Percentiles rank a stretch among this genome's conserved stretches.
phyloP scores from a whole-genome alignment of 2,888 invertebrate species.

The Troglohyphantes excavatus region DNA sequence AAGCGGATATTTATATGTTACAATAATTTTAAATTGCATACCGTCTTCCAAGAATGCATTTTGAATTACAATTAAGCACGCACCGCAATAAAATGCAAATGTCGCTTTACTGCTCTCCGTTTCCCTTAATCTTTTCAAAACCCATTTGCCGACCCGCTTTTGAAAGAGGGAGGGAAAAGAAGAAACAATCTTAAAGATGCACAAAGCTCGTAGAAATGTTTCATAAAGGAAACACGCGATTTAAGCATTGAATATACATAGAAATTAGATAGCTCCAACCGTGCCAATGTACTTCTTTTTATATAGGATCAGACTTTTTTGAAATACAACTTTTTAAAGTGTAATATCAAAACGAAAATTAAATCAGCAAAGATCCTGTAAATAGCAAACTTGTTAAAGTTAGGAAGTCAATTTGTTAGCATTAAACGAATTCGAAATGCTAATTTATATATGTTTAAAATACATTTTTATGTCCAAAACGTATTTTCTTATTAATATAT shows the following conservation, averaged over 20 bases:
- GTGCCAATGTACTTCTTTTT: too few relatives aligned
- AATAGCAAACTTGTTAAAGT: too few relatives aligned
- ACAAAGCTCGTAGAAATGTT: background rate
- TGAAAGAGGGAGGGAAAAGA: background rate
- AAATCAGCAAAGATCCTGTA: too few relatives aligned
- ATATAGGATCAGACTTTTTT: too few relatives aligned
- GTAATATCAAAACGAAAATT: too few relatives aligned
- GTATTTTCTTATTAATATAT: too few relatives aligned
- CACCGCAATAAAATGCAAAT: conserved; percentile 44
- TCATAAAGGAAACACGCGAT: conserved; percentile 22
- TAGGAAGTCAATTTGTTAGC: too few relatives aligned
- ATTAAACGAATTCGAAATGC: too few relatives aligned
- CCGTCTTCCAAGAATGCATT: background rate
- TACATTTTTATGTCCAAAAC: too few relatives aligned
- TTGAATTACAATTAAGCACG: background rate
- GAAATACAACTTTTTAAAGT: too few relatives aligned
- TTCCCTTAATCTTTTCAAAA: background rate
- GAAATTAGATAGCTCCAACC: conserved; percentile 6
- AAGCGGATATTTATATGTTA: background rate
- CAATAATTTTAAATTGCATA: background rate
- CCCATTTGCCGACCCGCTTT: background rate
- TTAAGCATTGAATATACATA: conserved; percentile 3
- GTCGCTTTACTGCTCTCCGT: background rate
- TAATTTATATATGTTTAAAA: too few relatives aligned
- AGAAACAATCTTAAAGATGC: conserved; percentile 1